Evolutionary conservation across 2,888 invertebrate species (phyloP), one percentile per base, ranked within the genome.

Genomic region (Noctua janthe): DNA sequence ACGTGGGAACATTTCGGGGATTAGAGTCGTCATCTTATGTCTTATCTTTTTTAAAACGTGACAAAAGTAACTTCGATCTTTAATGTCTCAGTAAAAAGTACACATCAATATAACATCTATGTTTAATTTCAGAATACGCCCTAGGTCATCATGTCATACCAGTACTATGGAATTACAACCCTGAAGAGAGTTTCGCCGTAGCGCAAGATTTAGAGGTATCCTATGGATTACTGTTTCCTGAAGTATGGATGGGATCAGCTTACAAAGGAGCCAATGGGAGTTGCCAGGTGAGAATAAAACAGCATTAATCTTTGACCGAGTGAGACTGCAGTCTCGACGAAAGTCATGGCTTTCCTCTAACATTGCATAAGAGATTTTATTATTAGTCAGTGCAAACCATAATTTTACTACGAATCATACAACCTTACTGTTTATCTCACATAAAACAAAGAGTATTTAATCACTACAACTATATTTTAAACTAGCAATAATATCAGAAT

Each of bases 231-330:
- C 94, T 98, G 51, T 99, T 99, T 92, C 96, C 97, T 0, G 97
- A 97, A 71, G 94, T 99, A 35, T 99, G 99, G 98, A 97, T 97
- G 0, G 99, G 98, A 0, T 98, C 98, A 51, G 98, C 99, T 0
- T 99, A 98, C 92, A 99, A 99, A 95, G 99, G 99, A 1, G 98
- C 99, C 0, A 98, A 98, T 82, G 98, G 98, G 0, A 98, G 98
- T 77, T 97, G 97, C 88, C 98, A 98, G 94, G 97, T 98, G 86
- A 69, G n/a, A 20, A 66, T 39, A 66, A 11, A 66, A 64, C 8
- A 29, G 29, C 7, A 62, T 62, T 62, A 15, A 29, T 62, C 35
- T 29, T 64, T 20, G 20, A 64, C 8, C 8, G 1, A 64, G 20
- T 13, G 29, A 64, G 29, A 29, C 29, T 59, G 13, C 11, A 59